phyloP scores from a whole-genome alignment of 1,140 invertebrate species.

The Bicyclus anynana region DNA sequence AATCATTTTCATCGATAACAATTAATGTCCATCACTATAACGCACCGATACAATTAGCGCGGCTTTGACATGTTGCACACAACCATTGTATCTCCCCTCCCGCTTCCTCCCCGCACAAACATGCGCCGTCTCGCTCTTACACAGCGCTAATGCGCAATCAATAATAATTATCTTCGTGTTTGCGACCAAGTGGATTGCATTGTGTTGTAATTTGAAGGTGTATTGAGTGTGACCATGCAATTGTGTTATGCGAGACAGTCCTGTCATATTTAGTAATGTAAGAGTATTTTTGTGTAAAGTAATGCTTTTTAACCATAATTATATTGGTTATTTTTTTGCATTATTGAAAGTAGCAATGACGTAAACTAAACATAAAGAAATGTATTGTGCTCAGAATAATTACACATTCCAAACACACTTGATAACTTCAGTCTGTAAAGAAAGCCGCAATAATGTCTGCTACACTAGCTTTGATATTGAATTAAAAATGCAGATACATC shows the following conservation, averaged over 20 bases:
- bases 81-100: slow-evolving; percentile 37
- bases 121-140: slow-evolving; percentile 24
- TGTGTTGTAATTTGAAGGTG: slow-evolving; percentile 43
- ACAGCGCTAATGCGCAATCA: slow-evolving; percentile 64
- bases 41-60: slow-evolving; percentile 46
- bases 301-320: too few relatives aligned
- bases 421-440: too few relatives aligned
- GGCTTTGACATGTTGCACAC: slow-evolving; percentile 52
- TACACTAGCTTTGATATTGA: too few relatives aligned
- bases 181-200: slow-evolving; percentile 67
- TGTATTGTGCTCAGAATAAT: too few relatives aligned
- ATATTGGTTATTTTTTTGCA: too few relatives aligned
- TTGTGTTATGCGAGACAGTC: background rate
- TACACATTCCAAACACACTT: too few relatives aligned
- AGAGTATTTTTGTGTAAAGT: too few relatives aligned
- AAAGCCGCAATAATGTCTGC: too few relatives aligned
- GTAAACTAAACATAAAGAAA: too few relatives aligned
- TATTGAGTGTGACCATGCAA: slow-evolving; percentile 16
- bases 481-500: too few relatives aligned
- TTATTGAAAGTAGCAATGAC: too few relatives aligned
- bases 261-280: background rate
- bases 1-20: slow-evolving; percentile 8
- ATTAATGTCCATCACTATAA: slow-evolving; percentile 12
- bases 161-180: slow-evolving; percentile 73
- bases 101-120: slow-evolving; percentile 16